phyloP scores from a whole-genome alignment of 2,888 invertebrate genomes.

The Ophion obscuratus region DNA sequence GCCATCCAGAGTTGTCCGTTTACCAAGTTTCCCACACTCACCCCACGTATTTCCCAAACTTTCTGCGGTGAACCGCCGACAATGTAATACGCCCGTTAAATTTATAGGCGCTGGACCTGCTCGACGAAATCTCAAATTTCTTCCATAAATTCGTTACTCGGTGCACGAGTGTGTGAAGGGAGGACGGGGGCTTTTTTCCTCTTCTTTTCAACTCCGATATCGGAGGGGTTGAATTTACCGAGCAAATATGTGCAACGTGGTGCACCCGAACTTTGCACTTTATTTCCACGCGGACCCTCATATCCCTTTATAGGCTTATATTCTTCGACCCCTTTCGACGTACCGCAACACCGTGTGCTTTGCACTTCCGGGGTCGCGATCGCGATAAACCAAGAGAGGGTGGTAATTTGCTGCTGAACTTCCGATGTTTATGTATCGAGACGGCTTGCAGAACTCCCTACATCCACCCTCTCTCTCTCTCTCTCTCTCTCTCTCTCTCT shows the following conservation, averaged over 20 bases:
- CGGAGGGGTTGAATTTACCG: slow-evolving; percentile 49
- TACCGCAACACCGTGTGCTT: neutral
- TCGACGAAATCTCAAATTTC: slow-evolving; percentile 36
- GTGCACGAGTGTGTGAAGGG: neutral
- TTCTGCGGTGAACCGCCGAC: neutral
- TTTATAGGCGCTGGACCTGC: neutral
- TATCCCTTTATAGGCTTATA: slow-evolving; percentile 9
- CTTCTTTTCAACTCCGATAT: slow-evolving; percentile 39
- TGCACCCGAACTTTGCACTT: slow-evolving; percentile 7
- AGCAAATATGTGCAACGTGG: slow-evolving; percentile 50
- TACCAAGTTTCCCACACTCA: neutral
- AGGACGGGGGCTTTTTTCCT: neutral
- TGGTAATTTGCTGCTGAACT: slow-evolving; percentile 61
- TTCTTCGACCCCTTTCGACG: slow-evolving; percentile 20
- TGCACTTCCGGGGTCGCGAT: slow-evolving; percentile 30
- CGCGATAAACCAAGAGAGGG: slow-evolving; percentile 53
- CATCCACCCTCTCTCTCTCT: too few species aligned
- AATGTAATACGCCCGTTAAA: neutral
- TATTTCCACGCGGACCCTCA: slow-evolving; percentile 13
- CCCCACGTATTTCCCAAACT: neutral
- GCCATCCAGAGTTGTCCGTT: neutral
- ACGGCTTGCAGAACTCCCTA: slow-evolving; percentile 35
- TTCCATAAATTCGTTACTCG: slow-evolving; percentile 36
- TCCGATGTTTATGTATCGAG: slow-evolving; percentile 64
- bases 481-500: too few species aligned